These are phyloP conservation scores for Amphimedon queenslandica DNA, from an alignment of 37 sponge, comb jelly and placozoan genomes.

Conservation along the genomic window DNA sequence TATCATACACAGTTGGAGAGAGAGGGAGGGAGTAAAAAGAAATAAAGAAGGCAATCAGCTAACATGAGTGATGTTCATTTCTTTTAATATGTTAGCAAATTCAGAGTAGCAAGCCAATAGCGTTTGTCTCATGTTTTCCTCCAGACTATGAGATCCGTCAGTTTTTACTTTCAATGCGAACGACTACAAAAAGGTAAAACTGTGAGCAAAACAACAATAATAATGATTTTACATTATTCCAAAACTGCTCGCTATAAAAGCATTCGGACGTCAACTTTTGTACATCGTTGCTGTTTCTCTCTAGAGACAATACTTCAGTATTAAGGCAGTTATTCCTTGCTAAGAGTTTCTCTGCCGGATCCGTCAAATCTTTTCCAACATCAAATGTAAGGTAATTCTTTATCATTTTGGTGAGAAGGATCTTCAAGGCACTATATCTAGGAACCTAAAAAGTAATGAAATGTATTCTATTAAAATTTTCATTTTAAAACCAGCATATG, in stretches of 20 bases:
- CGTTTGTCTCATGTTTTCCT: slow-evolving; percentile 81
- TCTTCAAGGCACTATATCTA: slow-evolving; percentile 48
- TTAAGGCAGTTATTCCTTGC: too few species aligned
- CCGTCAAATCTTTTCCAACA: background rate
- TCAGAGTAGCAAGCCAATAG: slow-evolving; percentile 69
- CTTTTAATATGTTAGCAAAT: slow-evolving; percentile 58
- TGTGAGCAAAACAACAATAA: background rate
- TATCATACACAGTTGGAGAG: too few species aligned
- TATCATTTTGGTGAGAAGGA: slow-evolving; percentile 13
- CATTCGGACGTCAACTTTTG: background rate
- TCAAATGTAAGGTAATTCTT: slow-evolving; percentile 38
- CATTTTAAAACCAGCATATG: slow-evolving; percentile 80
- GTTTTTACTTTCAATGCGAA: slow-evolving; percentile 46
- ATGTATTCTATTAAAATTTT: too few species aligned
- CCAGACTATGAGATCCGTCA: slow-evolving; percentile 66
- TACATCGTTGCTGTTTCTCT: background rate
- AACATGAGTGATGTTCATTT: slow-evolving; percentile 59
- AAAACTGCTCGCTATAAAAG: background rate
- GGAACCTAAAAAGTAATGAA: slow-evolving; percentile 22
- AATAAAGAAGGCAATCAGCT: background rate
- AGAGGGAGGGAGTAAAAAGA: too few species aligned
- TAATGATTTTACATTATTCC: background rate
- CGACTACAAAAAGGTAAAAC: background rate
- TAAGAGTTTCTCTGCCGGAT: too few species aligned
- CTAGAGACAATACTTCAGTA: too few species aligned